Percentiles rank a stretch among this genome's conserved stretches.
Conservation (phyloP, 2,113 vertebrate genomes). For the Mirounga angustirostris region DNA sequence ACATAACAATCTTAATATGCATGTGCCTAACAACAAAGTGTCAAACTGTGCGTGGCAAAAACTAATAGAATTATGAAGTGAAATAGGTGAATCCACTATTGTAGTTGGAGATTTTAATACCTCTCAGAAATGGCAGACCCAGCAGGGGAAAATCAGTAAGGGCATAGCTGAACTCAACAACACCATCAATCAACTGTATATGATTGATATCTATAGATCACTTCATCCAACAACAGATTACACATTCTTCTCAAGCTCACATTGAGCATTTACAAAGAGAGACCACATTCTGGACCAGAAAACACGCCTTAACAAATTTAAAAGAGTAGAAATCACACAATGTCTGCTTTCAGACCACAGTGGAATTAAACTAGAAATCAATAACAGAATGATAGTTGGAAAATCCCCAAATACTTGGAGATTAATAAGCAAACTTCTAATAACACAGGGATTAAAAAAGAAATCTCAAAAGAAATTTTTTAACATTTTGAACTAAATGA, state of each 20-base stretch:
- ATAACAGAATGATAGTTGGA: neutral
- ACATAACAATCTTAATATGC: neutral
- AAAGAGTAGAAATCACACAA: neutral
- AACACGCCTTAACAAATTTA: neutral
- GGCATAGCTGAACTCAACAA: neutral
- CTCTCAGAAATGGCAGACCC: neutral
- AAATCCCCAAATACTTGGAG: neutral
- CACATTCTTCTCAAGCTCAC: neutral
- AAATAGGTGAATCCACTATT: neutral
- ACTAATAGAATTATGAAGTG: neutral
- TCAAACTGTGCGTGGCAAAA: neutral
- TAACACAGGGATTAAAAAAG: neutral
- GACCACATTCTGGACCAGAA: neutral
- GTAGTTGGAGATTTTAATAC: neutral
- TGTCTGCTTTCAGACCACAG: neutral
- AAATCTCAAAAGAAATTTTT: neutral
- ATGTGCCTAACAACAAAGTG: neutral
- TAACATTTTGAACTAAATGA: neutral
- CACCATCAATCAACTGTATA: neutral
- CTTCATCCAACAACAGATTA: neutral
- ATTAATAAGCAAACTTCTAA: neutral
- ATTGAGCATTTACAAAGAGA: neutral
- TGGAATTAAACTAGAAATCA: neutral
- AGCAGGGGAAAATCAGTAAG: neutral
- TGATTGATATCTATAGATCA: neutral